Percentiles rank a stretch among this genome's conserved stretches.
Conservation (phyloP, 2,888 invertebrate species). For the Proisotoma minuta region DNA sequence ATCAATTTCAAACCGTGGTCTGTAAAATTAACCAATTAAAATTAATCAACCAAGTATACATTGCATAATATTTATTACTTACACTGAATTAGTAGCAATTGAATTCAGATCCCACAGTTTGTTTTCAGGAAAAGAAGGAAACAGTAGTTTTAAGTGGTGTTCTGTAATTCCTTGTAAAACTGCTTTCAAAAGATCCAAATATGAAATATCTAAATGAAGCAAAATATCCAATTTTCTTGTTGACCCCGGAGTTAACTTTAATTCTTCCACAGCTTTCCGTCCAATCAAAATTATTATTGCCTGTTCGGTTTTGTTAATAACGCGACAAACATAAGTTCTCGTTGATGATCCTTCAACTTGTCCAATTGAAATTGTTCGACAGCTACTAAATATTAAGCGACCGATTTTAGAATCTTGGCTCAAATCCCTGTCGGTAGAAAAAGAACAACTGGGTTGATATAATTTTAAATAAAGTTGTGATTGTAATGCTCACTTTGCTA, state of each 20-base stretch:
- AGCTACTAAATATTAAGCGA: constrained; percentile 23
- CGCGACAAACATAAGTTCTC: constrained; percentile 32
- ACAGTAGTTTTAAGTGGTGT: constrained; percentile 33
- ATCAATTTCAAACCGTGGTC: not conserved
- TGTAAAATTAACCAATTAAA: not conserved
- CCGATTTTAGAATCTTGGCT: constrained; percentile 27
- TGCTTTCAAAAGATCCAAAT: constrained; percentile 25
- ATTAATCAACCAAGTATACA: not conserved
- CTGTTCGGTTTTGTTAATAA: constrained; percentile 35
- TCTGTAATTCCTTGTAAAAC: constrained; percentile 23
- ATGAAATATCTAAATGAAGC: constrained; percentile 30
- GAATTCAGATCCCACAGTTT: constrained; percentile 19
- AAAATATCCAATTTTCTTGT: constrained; percentile 33
- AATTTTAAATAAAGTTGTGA: not conserved
- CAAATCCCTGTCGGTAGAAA: not conserved
- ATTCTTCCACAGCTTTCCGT: constrained; percentile 29
- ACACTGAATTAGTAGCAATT: constrained; percentile 1
- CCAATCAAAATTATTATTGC: constrained; percentile 34
- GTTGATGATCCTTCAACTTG: not conserved
- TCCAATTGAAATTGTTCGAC: constrained; percentile 28
- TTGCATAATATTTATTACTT: not conserved
- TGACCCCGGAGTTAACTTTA: constrained; percentile 23
- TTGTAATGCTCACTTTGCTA: not conserved
- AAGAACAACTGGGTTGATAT: not conserved
- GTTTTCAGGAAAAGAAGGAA: constrained; percentile 31